Conservation (phyloP, 2,888 invertebrate species). For the Sinotaia quadrata region DNA sequence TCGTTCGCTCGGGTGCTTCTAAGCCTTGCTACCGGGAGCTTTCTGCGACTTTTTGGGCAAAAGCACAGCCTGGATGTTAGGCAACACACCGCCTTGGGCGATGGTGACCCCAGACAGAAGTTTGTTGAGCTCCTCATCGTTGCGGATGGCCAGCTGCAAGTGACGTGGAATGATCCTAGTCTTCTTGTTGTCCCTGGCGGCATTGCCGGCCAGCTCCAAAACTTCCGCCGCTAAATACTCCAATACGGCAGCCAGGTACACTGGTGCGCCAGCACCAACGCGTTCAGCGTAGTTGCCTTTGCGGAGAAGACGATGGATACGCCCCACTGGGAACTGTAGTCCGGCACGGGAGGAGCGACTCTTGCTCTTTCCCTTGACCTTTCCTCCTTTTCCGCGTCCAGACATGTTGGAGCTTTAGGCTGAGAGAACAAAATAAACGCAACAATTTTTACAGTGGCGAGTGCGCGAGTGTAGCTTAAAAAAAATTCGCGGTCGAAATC, state of each 20-base stretch:
- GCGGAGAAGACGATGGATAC: conserved; percentile 66
- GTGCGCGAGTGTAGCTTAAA: too few species aligned
- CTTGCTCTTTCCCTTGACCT: conserved; percentile 64
- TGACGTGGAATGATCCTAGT: conserved; percentile 83
- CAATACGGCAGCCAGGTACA: conserved; percentile 72
- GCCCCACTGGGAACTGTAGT: conserved; percentile 67
- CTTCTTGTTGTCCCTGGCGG: conserved; percentile 77
- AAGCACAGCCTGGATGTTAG: conserved; percentile 82
- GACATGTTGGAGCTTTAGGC: conserved; percentile 52
- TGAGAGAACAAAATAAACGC: not conserved
- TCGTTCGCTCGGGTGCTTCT: too few species aligned
- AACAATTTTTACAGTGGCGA: too few species aligned
- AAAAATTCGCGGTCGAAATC: not conserved
- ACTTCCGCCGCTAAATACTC: conserved; percentile 77
- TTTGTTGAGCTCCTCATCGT: conserved; percentile 86
- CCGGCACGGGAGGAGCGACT: conserved; percentile 65
- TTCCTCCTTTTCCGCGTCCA: conserved; percentile 69
- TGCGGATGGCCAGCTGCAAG: conserved; percentile 83
- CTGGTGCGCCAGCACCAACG: conserved; percentile 72
- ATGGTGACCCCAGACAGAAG: conserved; percentile 85
- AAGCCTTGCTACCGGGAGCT: not conserved
- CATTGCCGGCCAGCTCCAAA: conserved; percentile 73
- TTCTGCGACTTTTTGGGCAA: conserved; percentile 80
- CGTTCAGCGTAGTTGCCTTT: conserved; percentile 69
- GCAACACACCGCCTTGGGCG: conserved; percentile 86